A percentile compares a stretch with the other conserved stretches of the same genome.
Conservation (phyloP, 2,888 invertebrate species). For the Macropis europaea region DNA sequence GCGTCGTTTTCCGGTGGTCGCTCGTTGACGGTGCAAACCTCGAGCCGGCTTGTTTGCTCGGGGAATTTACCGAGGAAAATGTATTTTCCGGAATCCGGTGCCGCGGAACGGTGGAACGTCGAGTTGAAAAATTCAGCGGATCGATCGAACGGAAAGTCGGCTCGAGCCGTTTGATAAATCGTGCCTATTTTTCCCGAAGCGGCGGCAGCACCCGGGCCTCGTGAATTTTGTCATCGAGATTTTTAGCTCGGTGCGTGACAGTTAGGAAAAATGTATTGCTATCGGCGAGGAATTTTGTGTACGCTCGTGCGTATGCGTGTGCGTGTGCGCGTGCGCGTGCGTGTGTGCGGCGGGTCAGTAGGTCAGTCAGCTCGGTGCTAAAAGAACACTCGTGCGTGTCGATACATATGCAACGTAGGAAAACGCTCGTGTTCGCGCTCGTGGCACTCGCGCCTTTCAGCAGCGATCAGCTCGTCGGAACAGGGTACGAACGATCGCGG, state of each 20-base stretch:
- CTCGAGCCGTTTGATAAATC: neutral
- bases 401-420: slow-evolving; percentile 33
- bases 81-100: slow-evolving; percentile 23
- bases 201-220: neutral
- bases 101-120: too few species aligned
- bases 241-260: neutral
- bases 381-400: slow-evolving; percentile 54
- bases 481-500: too few species aligned
- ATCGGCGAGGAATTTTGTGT: slow-evolving; percentile 31
- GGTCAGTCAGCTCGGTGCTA: slow-evolving; percentile 66
- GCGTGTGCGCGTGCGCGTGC: slow-evolving; percentile 24
- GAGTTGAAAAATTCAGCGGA: neutral
- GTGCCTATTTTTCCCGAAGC: neutral
- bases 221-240: neutral
- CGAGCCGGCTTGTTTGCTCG: too few species aligned
- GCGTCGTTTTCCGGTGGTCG: too few species aligned
- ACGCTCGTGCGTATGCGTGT: slow-evolving; percentile 17
- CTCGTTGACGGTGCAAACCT: too few species aligned
- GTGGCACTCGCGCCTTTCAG: too few species aligned
- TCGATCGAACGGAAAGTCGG: neutral
- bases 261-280: slow-evolving; percentile 12
- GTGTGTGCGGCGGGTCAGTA: slow-evolving; percentile 65
- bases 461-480: neutral
- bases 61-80: neutral
- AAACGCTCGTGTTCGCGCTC: slow-evolving; percentile 15